A percentile compares a stretch with the other conserved stretches of the same genome.
Evolutionary conservation across 1,140 invertebrate species (phyloP).

Genomic region (Chlorops oryzae): DNA sequence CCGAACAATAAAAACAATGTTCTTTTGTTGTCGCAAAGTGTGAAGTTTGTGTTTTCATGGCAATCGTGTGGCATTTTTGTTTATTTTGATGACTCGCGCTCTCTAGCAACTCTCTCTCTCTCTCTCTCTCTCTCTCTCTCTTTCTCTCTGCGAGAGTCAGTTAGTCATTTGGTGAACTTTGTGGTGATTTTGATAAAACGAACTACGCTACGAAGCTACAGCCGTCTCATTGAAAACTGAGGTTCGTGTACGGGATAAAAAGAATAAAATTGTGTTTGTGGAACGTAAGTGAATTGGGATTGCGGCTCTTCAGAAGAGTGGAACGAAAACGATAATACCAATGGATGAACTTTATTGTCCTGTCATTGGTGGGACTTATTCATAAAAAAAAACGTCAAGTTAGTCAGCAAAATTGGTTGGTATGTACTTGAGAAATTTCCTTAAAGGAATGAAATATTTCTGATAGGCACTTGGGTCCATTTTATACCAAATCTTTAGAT

Average conservation of each 20-base stretch:
- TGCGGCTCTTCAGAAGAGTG: too few species aligned
- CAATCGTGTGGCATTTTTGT: constrained; percentile 22
- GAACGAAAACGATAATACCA: too few species aligned
- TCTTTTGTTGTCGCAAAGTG: constrained; percentile 12
- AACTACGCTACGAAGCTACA: not conserved
- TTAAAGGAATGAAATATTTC: too few species aligned
- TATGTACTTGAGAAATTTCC: too few species aligned
- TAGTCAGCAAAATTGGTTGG: too few species aligned
- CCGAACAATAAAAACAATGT: not conserved
- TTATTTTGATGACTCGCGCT: constrained; percentile 11
- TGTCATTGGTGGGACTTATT: too few species aligned
- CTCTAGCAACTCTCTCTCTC: not conserved
- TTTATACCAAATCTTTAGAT: too few species aligned
- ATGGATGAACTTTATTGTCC: too few species aligned
- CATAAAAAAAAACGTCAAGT: too few species aligned
- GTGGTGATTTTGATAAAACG: not conserved
- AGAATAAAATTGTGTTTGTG: not conserved
- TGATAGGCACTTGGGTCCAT: too few species aligned
- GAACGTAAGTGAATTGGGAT: not conserved
- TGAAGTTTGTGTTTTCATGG: constrained; percentile 7
- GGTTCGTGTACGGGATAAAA: not conserved
- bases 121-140: not conserved
- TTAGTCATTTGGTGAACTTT: not conserved
- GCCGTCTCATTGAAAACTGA: not conserved
- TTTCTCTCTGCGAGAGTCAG: not conserved